Base-by-base conservation (phyloP, 1,140 invertebrate species). In the Drosophila mayri region DNA sequence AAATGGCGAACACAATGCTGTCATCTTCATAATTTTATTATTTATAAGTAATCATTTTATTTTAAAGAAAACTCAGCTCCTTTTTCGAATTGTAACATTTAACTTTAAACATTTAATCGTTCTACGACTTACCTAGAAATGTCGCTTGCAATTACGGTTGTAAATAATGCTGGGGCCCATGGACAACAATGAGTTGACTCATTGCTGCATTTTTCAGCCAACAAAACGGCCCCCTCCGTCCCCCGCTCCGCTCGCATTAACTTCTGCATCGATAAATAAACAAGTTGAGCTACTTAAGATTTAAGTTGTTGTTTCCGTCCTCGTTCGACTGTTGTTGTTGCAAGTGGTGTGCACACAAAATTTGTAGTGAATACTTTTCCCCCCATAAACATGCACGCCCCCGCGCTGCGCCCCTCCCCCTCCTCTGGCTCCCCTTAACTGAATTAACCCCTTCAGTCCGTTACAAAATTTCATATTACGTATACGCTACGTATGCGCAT, bases 251-350 rank as follows among this genome's bases (percentile, higher is more conserved):
- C 12, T n/a, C 12, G 67, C 76, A 80, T 87, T 84, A 84, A 76
- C 76, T 87, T 87, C 72, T 90, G 84, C 84, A 78, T 88, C 84
- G 84, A 88, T 88, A 90, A 88, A 88, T 90, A 88, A 88, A 90
- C 84, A 88, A 88, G 84, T 88, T 90, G 81, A 88, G 84, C 84
- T 88, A 90, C 84, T 88, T 88, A 88, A 90, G 85, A 88, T 78
- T 88, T 81, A 88, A 90, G 77, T 90, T 88, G 80, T 62, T 82
- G 68, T 68, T 79, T 25, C 43, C 66, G 67, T 60, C 52, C 68
- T 66, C 50, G 61, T 75, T 75, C 52, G 40, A 18, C 73, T 70
- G 50, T 76, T 73, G 72, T 84, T 75, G 55, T 67, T 67, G 79
- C 61, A 78, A 90, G 87, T 79, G 88, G 68, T 68, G 80, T 70